Conservation (phyloP, 2,888 invertebrate genomes). For the Artemia sinica region DNA sequence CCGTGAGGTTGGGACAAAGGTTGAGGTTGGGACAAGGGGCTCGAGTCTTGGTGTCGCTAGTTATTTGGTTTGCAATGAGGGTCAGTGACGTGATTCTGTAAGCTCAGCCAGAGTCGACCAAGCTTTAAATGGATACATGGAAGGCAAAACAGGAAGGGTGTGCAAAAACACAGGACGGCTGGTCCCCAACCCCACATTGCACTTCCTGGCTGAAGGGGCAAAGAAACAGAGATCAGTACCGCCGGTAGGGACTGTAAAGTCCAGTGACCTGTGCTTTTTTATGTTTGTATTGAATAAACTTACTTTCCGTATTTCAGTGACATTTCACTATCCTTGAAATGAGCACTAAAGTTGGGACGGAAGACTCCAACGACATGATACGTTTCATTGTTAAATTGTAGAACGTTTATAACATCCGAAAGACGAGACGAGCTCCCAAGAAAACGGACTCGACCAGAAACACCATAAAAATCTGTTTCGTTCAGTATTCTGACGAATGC, state of each 20-base stretch:
- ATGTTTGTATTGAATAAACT: background rate
- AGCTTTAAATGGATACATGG: background rate
- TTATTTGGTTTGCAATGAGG: no score
- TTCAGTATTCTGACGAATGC: constrained; percentile 44
- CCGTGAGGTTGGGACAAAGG: no score
- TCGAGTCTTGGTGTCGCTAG: no score
- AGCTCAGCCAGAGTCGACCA: no score
- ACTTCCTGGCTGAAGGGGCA: background rate
- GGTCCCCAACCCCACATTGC: background rate
- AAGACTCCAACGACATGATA: constrained; percentile 40
- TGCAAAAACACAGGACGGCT: background rate
- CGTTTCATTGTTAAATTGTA: constrained; percentile 30
- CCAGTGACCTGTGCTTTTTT: background rate
- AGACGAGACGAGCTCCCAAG: constrained; percentile 46
- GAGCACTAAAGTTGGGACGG: constrained; percentile 32
- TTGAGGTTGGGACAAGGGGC: no score
- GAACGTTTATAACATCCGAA: constrained; percentile 31
- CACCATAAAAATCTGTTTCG: constrained; percentile 50
- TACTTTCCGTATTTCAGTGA: constrained; percentile 5
- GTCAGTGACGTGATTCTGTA: no score
- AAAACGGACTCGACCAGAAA: constrained; percentile 54
- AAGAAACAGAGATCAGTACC: background rate
- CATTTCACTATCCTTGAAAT: constrained; percentile 10
- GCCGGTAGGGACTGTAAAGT: no score
- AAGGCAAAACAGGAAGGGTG: no score